Evolutionary conservation across 35 echinoderm and acorn worm genomes (phyloP).

Genomic region (Apostichopus parvimensis): DNA sequence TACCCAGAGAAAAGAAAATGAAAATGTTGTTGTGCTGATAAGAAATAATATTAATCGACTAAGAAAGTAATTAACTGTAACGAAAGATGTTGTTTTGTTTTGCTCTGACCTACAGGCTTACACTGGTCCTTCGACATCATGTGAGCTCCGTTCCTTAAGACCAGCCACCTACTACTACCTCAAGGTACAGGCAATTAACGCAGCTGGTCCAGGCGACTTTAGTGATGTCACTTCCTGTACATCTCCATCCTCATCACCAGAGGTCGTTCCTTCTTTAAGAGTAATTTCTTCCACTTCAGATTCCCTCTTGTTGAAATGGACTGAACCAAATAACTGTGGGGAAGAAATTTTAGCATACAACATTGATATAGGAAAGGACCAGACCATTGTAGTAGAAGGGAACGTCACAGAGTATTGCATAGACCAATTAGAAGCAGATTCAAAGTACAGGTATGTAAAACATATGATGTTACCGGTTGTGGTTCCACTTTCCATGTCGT

Average conservation of each 20-base stretch:
- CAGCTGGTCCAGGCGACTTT: slow-evolving; percentile 87
- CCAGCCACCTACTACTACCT: slow-evolving; percentile 96
- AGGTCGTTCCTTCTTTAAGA: slow-evolving; percentile 79
- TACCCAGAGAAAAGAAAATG: no score
- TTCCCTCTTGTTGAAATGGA: slow-evolving; percentile 88
- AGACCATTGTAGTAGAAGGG: slow-evolving; percentile 70
- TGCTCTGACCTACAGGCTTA: slow-evolving; percentile 60
- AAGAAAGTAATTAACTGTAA: no score
- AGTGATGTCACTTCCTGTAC: slow-evolving; percentile 85
- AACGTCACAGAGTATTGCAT: slow-evolving; percentile 94
- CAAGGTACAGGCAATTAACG: slow-evolving; percentile 92
- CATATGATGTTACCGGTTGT: no score
- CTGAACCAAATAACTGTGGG: slow-evolving; percentile 91
- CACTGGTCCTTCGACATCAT: slow-evolving; percentile 68
- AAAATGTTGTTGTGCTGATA: no score
- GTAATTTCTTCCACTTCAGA: slow-evolving; percentile 88
- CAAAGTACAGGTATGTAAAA: slow-evolving; percentile 86
- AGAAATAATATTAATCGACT: no score
- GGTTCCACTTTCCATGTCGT: no score
- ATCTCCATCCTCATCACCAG: slow-evolving; percentile 89
- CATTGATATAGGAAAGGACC: slow-evolving; percentile 89
- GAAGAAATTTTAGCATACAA: slow-evolving; percentile 95
- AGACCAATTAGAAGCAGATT: slow-evolving; percentile 90
- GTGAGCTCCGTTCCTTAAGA: slow-evolving; percentile 81
- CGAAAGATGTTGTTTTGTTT: no score